phyloP scores from a whole-genome alignment of 1,140 invertebrate genomes.

The Sycobia sp. region DNA sequence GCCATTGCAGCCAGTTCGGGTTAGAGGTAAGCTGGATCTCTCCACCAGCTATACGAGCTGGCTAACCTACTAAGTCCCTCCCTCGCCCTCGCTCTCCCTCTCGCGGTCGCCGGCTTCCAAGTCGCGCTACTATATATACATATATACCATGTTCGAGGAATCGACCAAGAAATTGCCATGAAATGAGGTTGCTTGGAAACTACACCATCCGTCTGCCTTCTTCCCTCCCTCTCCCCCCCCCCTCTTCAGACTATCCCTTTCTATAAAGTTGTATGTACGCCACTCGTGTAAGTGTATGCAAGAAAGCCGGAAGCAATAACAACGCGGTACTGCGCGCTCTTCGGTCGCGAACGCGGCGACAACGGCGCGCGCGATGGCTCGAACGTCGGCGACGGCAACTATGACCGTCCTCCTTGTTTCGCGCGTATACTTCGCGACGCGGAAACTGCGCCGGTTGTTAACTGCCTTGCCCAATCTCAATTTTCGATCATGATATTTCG shows the following conservation, averaged over 20 bases:
- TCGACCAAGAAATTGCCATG: conserved; percentile 13
- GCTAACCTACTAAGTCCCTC: too few species aligned
- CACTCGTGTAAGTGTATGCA: not conserved
- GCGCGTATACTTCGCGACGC: conserved; percentile 4
- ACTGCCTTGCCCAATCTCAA: conserved; percentile 28
- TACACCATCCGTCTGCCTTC: not conserved
- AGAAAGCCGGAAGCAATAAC: conserved; percentile 20
- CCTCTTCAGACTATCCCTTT: not conserved
- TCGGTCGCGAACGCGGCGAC: not conserved
- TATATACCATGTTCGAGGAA: not conserved
- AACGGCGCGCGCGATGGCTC: too few species aligned
- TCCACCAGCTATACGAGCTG: too few species aligned
- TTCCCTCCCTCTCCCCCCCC: not conserved
- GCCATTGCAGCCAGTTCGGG: too few species aligned
- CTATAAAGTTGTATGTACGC: not conserved
- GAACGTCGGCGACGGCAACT: not conserved
- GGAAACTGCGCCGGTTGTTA: conserved; percentile 26
- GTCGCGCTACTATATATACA: too few species aligned
- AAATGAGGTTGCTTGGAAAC: conserved; percentile 18
- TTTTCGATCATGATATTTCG: conserved; percentile 23
- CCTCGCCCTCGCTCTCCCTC: conserved; percentile 1
- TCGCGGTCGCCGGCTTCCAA: not conserved
- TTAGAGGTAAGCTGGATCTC: conserved; percentile 44
- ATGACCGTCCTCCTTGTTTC: not conserved
- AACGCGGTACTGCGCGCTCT: conserved; percentile 25